These are phyloP conservation scores for Acanthoscelides obtectus DNA, from an alignment of 2,888 invertebrate species.

Conservation along the genomic window DNA sequence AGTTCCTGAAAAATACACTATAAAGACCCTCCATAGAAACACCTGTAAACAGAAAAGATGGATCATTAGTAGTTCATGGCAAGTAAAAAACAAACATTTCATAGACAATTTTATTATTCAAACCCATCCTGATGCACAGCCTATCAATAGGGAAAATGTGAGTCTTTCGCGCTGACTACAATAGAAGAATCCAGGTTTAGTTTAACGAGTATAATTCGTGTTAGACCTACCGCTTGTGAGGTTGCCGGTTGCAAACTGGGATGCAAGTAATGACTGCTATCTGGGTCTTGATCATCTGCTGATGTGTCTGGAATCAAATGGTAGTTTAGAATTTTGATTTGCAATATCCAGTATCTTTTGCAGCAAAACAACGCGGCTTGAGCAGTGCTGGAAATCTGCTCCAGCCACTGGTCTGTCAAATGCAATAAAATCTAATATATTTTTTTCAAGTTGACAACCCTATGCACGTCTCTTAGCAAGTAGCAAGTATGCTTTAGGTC, in stretches of 20 bases:
- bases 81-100: conserved; percentile 26
- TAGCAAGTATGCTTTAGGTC: too few species aligned
- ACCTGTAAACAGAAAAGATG: conserved; percentile 42
- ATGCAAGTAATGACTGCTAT: conserved; percentile 70
- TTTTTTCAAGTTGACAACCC: too few species aligned
- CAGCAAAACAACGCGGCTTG: too few species aligned
- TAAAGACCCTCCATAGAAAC: conserved; percentile 17
- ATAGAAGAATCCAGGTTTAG: conserved; percentile 26
- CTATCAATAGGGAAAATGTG: conserved; percentile 11
- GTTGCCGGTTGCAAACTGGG: conserved; percentile 66
- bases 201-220: conserved; percentile 30
- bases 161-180: conserved; percentile 23
- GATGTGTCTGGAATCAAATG: conserved; percentile 8
- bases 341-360: too few species aligned
- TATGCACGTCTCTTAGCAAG: too few species aligned
- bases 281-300: conserved; percentile 14
- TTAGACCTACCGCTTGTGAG: conserved; percentile 60
- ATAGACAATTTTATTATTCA: conserved; percentile 47
- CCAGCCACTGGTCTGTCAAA: too few species aligned
- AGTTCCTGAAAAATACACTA: not conserved
- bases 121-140: conserved; percentile 22
- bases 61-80: conserved; percentile 36
- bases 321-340: too few species aligned
- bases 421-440: too few species aligned
- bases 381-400: too few species aligned